These are phyloP conservation scores for Echinarachnius parma DNA, from an alignment of 53 echinoderm and acorn worm species.

Conservation along the genomic window DNA sequence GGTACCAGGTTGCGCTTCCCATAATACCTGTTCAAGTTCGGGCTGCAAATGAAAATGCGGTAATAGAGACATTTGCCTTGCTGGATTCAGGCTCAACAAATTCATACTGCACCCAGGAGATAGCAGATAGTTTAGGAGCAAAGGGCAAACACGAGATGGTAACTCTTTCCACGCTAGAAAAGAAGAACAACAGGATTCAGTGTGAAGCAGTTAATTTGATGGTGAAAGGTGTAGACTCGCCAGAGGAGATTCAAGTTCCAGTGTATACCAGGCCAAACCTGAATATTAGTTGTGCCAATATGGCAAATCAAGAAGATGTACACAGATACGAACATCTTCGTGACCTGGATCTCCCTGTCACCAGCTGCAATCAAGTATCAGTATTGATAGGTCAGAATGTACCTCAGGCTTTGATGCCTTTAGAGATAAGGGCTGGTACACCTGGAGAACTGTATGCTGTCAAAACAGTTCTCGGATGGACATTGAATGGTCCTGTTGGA, in stretches of 20 bases:
- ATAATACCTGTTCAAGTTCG: too few relatives aligned
- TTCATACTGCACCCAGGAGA: slow-evolving; percentile 35
- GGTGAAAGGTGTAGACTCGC: neutral
- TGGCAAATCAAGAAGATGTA: slow-evolving; percentile 19
- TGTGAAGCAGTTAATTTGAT: slow-evolving; percentile 26
- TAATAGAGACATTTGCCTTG: slow-evolving; percentile 38
- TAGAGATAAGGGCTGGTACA: slow-evolving; percentile 42
- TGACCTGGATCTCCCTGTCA: neutral
- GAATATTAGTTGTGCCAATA: slow-evolving; percentile 1
- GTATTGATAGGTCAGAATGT: slow-evolving; percentile 68
- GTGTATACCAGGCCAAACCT: slow-evolving; percentile 14
- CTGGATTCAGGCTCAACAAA: slow-evolving; percentile 56
- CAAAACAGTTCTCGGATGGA: slow-evolving; percentile 52
- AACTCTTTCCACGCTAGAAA: slow-evolving; percentile 39
- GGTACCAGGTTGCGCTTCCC: too few relatives aligned
- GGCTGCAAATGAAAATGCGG: neutral
- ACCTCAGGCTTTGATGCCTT: slow-evolving; percentile 51
- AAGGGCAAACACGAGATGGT: neutral
- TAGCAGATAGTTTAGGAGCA: slow-evolving; percentile 7
- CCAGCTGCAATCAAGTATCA: slow-evolving; percentile 9
- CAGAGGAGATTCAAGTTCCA: neutral
- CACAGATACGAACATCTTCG: neutral
- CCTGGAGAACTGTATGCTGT: slow-evolving; percentile 51
- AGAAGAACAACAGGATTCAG: neutral
- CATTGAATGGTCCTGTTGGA: slow-evolving; percentile 60